phyloP scores from a whole-genome alignment of 2,888 invertebrate species.

The Tenthredo amoena region DNA sequence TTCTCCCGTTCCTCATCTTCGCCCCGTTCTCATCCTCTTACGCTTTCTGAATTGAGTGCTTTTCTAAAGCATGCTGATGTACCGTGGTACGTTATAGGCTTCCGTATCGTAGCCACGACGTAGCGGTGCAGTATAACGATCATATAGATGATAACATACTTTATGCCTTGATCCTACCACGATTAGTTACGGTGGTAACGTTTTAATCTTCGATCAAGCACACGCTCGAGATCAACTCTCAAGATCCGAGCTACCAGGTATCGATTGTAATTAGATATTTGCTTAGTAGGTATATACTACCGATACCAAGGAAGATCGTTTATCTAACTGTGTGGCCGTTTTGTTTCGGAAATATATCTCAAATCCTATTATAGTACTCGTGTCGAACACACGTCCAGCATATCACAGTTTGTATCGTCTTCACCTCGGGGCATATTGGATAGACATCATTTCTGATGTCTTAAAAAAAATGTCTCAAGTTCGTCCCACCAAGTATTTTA shows the following conservation, averaged over 20 bases:
- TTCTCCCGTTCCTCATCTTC: constrained; percentile 43
- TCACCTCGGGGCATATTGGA: neutral
- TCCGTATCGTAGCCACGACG: neutral
- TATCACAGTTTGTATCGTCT: neutral
- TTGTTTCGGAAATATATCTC: neutral
- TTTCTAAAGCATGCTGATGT: constrained; percentile 63
- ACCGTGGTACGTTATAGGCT: constrained; percentile 47
- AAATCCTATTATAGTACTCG: neutral
- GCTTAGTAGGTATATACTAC: neutral
- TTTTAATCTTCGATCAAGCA: constrained; percentile 34
- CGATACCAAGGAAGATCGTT: neutral
- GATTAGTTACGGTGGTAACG: constrained; percentile 26
- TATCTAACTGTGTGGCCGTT: neutral
- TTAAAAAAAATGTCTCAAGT: neutral
- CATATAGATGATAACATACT: constrained; percentile 29
- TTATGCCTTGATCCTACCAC: constrained; percentile 1
- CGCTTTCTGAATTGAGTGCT: constrained; percentile 72
- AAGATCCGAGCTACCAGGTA: constrained; percentile 3
- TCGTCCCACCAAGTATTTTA: neutral
- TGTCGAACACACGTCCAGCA: neutral
- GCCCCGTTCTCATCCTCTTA: constrained; percentile 54
- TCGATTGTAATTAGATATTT: constrained; percentile 18
- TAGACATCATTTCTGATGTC: too few relatives aligned
- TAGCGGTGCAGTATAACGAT: constrained; percentile 3
- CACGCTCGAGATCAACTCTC: constrained; percentile 18